A percentile compares a stretch with the other conserved stretches of the same genome.
Conservation (phyloP, 2,113 vertebrate genomes). For the Neofelis nebulosa region DNA sequence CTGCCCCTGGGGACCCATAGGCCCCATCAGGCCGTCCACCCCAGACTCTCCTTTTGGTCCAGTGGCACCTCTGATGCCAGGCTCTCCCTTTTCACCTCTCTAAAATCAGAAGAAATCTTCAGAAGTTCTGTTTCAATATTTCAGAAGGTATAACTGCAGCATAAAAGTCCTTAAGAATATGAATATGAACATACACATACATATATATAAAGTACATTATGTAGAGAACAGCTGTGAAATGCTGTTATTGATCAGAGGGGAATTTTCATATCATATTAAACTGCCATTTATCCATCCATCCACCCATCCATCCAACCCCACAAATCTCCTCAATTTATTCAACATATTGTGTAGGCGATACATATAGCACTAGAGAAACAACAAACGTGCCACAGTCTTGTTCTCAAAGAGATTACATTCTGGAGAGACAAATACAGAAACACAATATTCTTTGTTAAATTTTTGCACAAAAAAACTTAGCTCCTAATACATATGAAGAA, state of each 20-base stretch:
- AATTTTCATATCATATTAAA: not conserved
- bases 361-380: not conserved
- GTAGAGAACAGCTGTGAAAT: not conserved
- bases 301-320: not conserved
- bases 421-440: not conserved
- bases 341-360: not conserved
- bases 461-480: not conserved
- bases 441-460: not conserved
- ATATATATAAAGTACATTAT: not conserved
- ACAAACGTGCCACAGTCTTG: not conserved
- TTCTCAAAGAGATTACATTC: not conserved
- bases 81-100: constrained; percentile 94
- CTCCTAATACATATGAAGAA: not conserved
- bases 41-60: constrained; percentile 93
- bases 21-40: constrained; percentile 87
- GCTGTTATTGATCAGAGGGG: not conserved
- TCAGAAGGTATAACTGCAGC: not conserved
- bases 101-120: constrained; percentile 83
- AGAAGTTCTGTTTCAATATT: not conserved
- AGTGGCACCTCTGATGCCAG: constrained; percentile 87
- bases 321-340: not conserved
- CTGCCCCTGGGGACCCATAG: constrained; percentile 87
- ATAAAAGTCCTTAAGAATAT: not conserved
- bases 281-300: not conserved
- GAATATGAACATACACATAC: not conserved